These are phyloP conservation scores for Pseudobourletiella spinata DNA, from an alignment of 1,140 invertebrate species.

Conservation along the genomic window DNA sequence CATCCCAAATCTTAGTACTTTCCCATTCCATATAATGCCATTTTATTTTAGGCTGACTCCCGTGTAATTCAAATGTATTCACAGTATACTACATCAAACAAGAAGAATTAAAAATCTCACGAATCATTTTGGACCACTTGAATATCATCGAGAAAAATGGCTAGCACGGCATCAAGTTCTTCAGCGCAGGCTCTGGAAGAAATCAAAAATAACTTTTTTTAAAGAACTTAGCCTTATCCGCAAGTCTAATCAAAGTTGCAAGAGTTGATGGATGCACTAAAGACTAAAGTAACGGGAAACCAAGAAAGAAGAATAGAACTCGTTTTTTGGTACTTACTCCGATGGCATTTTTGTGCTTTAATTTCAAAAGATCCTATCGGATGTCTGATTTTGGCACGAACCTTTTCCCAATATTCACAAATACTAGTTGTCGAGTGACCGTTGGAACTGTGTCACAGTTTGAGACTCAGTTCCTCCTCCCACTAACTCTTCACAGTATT, in stretches of 20 bases:
- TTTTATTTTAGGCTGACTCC: background rate
- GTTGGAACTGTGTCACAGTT: no score
- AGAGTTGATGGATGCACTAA: background rate
- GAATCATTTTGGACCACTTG: constrained; percentile 20
- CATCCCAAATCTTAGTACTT: no score
- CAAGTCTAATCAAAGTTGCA: no score
- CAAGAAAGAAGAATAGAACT: background rate
- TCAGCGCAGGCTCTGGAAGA: constrained; percentile 27
- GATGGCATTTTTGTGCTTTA: constrained; percentile 16
- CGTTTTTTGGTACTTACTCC: constrained; percentile 17
- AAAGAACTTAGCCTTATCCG: no score
- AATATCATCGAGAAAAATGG: constrained; percentile 39
- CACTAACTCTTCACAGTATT: no score
- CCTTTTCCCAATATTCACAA: no score
- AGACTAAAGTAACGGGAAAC: background rate
- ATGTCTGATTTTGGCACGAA: no score
- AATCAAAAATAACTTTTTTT: constrained; percentile 12
- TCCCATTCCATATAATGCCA: constrained; percentile 9
- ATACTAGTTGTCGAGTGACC: no score
- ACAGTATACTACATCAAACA: background rate
- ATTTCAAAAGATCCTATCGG: background rate
- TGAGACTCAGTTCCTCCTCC: no score
- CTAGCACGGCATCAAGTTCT: constrained; percentile 38
- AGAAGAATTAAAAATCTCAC: constrained; percentile 15
- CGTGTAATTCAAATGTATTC: background rate